These are phyloP conservation scores for Phrynocephalus versicolor DNA, from an alignment of 2,113 vertebrate genomes.

Conservation along the genomic window DNA sequence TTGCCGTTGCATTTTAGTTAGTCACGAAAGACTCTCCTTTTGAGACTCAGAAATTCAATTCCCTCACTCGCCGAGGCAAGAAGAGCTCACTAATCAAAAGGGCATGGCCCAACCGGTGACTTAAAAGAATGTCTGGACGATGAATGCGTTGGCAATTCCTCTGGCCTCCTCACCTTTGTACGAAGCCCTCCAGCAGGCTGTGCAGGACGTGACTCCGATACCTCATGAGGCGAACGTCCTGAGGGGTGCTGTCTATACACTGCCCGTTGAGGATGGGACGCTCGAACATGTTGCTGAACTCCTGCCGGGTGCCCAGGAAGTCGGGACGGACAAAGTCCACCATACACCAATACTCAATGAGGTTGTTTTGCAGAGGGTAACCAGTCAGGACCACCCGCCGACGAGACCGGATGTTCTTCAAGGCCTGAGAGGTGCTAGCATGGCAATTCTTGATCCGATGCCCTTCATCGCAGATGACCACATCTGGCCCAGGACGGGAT, in stretches of 20 bases:
- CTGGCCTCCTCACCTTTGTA: conserved; percentile 96
- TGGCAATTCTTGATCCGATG: conserved; percentile 99
- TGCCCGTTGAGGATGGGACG: conserved; percentile 97
- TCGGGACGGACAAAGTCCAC: conserved; percentile 97
- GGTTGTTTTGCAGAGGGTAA: conserved; percentile 97
- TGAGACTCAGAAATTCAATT: background rate
- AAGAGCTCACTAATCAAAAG: background rate
- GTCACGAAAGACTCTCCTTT: background rate
- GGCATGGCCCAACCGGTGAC: background rate
- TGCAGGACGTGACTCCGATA: conserved; percentile 98
- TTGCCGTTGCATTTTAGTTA: background rate
- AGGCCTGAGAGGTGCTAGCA: conserved; percentile 95
- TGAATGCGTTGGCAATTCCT: too few species aligned
- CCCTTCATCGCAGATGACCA: conserved; percentile 98
- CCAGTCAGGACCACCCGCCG: conserved; percentile 94
- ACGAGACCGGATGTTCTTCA: conserved; percentile 96
- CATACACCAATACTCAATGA: conserved; percentile 99
- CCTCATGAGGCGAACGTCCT: conserved; percentile 95
- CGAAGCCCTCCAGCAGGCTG: conserved; percentile 96
- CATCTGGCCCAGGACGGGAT: conserved; percentile 91
- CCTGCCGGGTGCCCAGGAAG: conserved; percentile 95
- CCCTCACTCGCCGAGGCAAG: background rate
- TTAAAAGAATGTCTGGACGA: fast-evolving
- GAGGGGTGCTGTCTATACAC: conserved; percentile 96
- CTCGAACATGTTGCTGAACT: conserved; percentile 99